Evolutionary conservation across 2,888 invertebrate species (phyloP), one percentile per base, ranked within the genome.

Genomic region (Coenonympha glycerion): DNA sequence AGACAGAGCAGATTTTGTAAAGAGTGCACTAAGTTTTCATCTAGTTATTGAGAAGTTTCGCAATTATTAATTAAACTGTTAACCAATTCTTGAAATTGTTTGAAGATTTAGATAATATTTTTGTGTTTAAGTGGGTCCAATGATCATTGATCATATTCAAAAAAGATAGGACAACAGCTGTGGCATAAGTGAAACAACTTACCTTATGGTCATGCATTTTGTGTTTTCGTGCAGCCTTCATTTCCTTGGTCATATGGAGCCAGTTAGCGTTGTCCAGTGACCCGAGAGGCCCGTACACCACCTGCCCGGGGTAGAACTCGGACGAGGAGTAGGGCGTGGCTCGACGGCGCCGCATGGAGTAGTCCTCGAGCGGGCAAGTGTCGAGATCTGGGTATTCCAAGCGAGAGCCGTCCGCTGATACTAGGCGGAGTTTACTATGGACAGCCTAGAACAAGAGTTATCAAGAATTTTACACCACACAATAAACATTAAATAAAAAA

Each of bases 211-310:
- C 87, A 56, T 89, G 81, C 74, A 87, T 87, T 63, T 89, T 90
- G 45, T 89, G 89, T 67, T 90, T 90, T 60, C 88, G 83, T 26
- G 89, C 89, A 9, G 84, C 81, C 67, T 92, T 92, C 89, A 94
- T 91, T 56, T 92, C 90, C 73, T 93, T 92, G 5, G 93, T 91
- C 58, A 92, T 90, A 51, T 92, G 90, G 16, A 96, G 84, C 94
- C 97, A 95, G 67, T 92, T 92, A 1, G 94, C 93, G 55, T 91
- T 92, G 63, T 94, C 93, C 49, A 96, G 82, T 34, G 92, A 90
- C 11, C 92, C 91, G 16, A 93, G 78, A 0, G 92, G 91, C 0
- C 95, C 95, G 67, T 90, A 90, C 34, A 96, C 88, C 59, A 91
- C 90, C 56, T 87, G 87, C 0, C 85, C 86, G 0, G 86, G 86